phyloP scores from a whole-genome alignment of 2,888 invertebrate genomes.

The Protonemura montana region DNA sequence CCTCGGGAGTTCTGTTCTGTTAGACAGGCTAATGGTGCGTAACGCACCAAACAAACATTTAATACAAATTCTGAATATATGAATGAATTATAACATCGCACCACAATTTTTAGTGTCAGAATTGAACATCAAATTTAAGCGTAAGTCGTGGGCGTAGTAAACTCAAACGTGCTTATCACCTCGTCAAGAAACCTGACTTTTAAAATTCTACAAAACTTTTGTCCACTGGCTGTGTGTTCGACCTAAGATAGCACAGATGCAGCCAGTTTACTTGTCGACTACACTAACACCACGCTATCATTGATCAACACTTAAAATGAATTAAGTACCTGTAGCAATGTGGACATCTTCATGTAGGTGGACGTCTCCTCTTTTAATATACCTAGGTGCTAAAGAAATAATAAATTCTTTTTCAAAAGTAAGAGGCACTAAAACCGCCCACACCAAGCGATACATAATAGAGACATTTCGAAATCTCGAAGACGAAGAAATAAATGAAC shows the following conservation, averaged over 20 bases:
- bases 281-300: not conserved
- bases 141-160: not conserved
- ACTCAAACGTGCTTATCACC: not conserved
- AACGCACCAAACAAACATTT: conserved; percentile 36
- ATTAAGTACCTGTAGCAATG: not conserved
- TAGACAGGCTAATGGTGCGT: conserved; percentile 15
- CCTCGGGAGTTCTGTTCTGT: not conserved
- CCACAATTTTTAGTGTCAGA: not conserved
- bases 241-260: not conserved
- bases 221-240: not conserved
- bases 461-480: conserved; percentile 7
- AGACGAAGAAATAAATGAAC: conserved; percentile 21
- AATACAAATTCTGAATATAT: conserved; percentile 34
- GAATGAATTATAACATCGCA: conserved; percentile 1
- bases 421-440: conserved; percentile 7
- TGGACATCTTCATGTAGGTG: not conserved
- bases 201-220: not conserved
- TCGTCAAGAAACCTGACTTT: not conserved
- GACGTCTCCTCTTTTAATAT: not conserved
- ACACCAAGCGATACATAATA: not conserved
- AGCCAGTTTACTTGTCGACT: not conserved
- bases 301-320: conserved; percentile 12
- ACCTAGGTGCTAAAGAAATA: conserved; percentile 1
- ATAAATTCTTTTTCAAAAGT: conserved; percentile 16
- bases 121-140: no score